These are phyloP conservation scores for Trichomalopsis sarcophagae DNA, from an alignment of 1,140 invertebrate genomes.

Conservation along the genomic window DNA sequence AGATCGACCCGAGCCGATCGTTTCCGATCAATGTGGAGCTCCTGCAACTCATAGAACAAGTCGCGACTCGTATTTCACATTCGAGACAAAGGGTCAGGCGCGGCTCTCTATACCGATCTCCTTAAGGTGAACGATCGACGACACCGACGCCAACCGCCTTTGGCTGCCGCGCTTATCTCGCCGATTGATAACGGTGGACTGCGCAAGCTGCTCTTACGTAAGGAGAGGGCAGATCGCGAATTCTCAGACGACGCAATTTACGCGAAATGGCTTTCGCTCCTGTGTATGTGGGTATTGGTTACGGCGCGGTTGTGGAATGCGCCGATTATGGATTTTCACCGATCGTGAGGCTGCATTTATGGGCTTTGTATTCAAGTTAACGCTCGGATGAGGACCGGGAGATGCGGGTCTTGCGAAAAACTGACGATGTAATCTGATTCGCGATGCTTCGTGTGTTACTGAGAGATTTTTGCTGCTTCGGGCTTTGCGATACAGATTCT, in stretches of 20 bases:
- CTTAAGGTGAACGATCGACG: not conserved
- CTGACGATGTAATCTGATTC: too few species aligned
- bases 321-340: not conserved
- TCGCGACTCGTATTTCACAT: conserved; percentile 59
- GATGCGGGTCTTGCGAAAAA: too few species aligned
- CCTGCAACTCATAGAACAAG: conserved; percentile 55
- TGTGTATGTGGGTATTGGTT: not conserved
- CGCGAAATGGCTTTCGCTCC: conserved; percentile 1
- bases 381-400: too few species aligned
- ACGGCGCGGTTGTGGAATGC: not conserved
- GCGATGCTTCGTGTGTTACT: too few species aligned
- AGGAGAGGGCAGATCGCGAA: not conserved
- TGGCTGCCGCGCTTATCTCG: conserved; percentile 9
- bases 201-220: not conserved
- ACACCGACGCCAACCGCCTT: conserved; percentile 4
- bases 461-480: too few species aligned
- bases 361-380: too few species aligned
- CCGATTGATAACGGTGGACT: conserved; percentile 17
- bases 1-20: not conserved
- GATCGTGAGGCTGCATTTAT: not conserved
- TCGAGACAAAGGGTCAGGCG: conserved; percentile 60
- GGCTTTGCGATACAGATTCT: too few species aligned
- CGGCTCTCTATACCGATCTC: conserved; percentile 38
- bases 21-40: conserved; percentile 59
- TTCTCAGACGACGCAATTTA: conserved; percentile 30